Base-by-base conservation (phyloP, 2,797 vertebrate genomes). In the Aplochiton taeniatus region DNA sequence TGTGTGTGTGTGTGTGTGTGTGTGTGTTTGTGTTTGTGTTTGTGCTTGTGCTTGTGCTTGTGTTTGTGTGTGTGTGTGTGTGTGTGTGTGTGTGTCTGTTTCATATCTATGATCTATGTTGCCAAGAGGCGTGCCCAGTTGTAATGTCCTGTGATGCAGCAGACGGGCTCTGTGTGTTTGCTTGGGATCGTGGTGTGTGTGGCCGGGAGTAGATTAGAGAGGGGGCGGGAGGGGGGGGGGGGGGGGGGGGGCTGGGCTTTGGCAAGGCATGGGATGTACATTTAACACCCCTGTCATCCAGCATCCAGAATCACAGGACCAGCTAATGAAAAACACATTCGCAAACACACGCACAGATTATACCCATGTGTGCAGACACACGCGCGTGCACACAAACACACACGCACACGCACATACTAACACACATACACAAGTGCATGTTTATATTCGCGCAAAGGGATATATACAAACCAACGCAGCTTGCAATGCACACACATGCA, bases 231-330 rank as follows among this genome's bases (percentile, higher is more conserved):
- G 77, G n/a, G n/a, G n/a, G n/a, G n/a, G n/a, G n/a, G n/a, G n/a
- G n/a, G n/a, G n/a, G n/a, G n/a, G n/a, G n/a, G n/a, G n/a, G n/a
- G n/a, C n/a, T n/a, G n/a, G 74, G 76, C 70, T 68, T 71, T 84
- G 31, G 31, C 6, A 6, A 31, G 31, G 86, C 73, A 68, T 58
- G 49, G 83, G 85, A 88, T 79, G 82, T 85, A 70, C 66, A 83
- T 76, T 77, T 78, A 86, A 85, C 72, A 76, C 76, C 73, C 82
- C 79, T 80, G 73, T 87, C 86, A 88, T 85, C 81, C 85, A 84
- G 78, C 83, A 68, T 49, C 70, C 60, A 73, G 76, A 75, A 69
- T 57, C 79, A 77, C 16, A 68, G 70, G 76, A 63, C 48, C 18
- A 19, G 8, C 13, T 18, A 46, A 51, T 5, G 20, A n/a, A 14